A percentile compares a stretch with the other conserved stretches of the same genome.
These are phyloP conservation scores for Heliconius hermathena DNA, from an alignment of 1,140 invertebrate species.

Conservation along the genomic window DNA sequence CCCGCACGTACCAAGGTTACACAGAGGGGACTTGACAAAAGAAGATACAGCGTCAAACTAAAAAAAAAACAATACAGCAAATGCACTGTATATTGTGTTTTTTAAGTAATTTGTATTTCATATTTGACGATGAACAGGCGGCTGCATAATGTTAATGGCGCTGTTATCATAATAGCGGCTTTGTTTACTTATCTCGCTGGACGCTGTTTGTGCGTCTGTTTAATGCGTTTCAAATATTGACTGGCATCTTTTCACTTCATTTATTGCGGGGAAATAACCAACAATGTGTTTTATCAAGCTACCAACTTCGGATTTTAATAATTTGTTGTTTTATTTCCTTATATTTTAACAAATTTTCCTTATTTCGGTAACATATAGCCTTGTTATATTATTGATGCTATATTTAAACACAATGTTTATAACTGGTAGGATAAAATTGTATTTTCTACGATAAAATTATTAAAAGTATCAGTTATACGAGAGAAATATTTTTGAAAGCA, in stretches of 20 bases:
- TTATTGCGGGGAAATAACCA: neutral
- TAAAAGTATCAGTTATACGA: neutral
- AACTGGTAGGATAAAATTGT: too few species aligned
- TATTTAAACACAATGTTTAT: too few species aligned
- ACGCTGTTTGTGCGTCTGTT: slow-evolving; percentile 22
- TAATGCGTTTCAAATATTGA: slow-evolving; percentile 20
- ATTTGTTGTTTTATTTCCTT: neutral
- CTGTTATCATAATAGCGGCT: slow-evolving; percentile 22
- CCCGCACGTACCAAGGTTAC: too few species aligned
- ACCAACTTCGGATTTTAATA: neutral
- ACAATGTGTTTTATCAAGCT: neutral
- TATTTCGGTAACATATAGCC: neutral
- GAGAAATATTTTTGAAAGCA: neutral
- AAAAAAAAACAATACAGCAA: neutral
- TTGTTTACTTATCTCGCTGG: slow-evolving; percentile 29
- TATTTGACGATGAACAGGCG: slow-evolving; percentile 19
- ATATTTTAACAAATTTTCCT: neutral
- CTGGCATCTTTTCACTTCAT: slow-evolving; percentile 10
- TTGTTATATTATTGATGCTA: neutral
- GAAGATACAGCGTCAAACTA: too few species aligned
- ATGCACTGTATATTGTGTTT: neutral
- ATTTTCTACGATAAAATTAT: too few species aligned
- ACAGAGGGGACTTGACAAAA: too few species aligned
- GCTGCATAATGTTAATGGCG: slow-evolving; percentile 27
- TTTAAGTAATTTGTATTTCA: neutral